Evolutionary conservation across 2,113 vertebrate species (phyloP), one percentile per base, ranked within the genome.

Genomic region (Pteruthius melanotis): DNA sequence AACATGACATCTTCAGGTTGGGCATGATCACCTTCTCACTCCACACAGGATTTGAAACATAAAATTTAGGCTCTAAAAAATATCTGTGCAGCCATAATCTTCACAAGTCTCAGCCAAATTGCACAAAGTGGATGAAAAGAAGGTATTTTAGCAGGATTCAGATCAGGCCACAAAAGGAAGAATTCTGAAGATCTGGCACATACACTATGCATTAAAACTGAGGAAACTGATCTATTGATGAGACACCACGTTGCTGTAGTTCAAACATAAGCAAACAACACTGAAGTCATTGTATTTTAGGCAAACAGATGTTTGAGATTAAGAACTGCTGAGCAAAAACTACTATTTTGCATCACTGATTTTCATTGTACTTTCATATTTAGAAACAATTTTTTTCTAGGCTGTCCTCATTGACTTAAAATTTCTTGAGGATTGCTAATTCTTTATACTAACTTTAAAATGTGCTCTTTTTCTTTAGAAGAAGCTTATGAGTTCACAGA

Each of bases 261-360:
- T 54, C 20, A 20, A 75, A 79, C 65, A 89, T 44, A 60, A 82
- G 53, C 31, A 93, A 93, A 83, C 22, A 85, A 24, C 17, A 56
- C 18, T 64, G 3, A 68, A 65, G 35, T 42, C 11, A 19, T 35
- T 89, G 52, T 37, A 68, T 86, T 87, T 81, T 66, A 75, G 64
- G 53, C 26, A 84, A 86, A 81, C 27, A 81, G 35, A 56, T 37
- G 57, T 71, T 14, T 26, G 35, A 87, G 53, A 44, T 49, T 66
- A 89, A 39, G 50, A 60, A 60, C 30, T 44, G 30, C 80, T 71
- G 74, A 87, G 28, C 37, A 61, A 91, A 93, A 87, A 76, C n/a
- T 69, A 52, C 21, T 17, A 44, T 71, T 85, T 85, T 60, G 47
- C 50, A 45, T 53, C 42, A 78, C 6, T 65, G 40, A 74, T 81